These are phyloP conservation scores for Olivierus martensii DNA, from an alignment of 1,140 invertebrate genomes.

Conservation along the genomic window DNA sequence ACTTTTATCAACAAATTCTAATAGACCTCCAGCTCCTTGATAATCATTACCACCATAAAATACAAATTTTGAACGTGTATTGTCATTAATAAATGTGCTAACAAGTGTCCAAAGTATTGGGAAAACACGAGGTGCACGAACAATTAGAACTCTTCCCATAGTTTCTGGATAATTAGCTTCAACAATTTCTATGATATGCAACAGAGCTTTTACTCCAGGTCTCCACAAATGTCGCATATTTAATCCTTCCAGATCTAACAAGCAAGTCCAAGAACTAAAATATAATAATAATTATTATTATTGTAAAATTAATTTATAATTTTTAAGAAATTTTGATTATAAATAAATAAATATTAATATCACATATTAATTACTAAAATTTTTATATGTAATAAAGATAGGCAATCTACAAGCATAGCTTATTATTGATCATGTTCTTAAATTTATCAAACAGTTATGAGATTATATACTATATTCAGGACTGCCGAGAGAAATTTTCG, in stretches of 20 bases:
- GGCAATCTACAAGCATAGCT: too few species aligned
- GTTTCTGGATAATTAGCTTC: slow-evolving; percentile 95
- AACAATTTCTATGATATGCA: slow-evolving; percentile 88
- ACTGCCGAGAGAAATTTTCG: too few species aligned
- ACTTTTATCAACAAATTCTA: slow-evolving; percentile 72
- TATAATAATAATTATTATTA: not conserved
- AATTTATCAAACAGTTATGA: too few species aligned
- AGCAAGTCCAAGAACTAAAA: slow-evolving; percentile 63
- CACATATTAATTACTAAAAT: too few species aligned
- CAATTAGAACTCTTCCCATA: slow-evolving; percentile 75
- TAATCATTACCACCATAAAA: slow-evolving; percentile 84
- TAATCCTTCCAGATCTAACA: slow-evolving; percentile 84
- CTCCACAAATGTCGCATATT: slow-evolving; percentile 93
- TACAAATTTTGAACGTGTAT: slow-evolving; percentile 85
- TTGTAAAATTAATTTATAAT: too few species aligned
- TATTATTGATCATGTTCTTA: too few species aligned
- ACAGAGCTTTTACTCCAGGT: slow-evolving; percentile 73
- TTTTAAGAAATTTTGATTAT: too few species aligned
- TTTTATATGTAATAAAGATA: too few species aligned
- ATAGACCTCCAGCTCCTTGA: slow-evolving; percentile 55
- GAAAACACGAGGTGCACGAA: slow-evolving; percentile 79
- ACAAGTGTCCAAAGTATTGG: slow-evolving; percentile 95
- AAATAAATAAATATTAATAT: too few species aligned
- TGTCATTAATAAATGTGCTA: slow-evolving; percentile 94
- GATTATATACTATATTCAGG: too few species aligned